Evolutionary conservation across 1,140 invertebrate species (phyloP).

Genomic region (Drosophila fuyamai): DNA sequence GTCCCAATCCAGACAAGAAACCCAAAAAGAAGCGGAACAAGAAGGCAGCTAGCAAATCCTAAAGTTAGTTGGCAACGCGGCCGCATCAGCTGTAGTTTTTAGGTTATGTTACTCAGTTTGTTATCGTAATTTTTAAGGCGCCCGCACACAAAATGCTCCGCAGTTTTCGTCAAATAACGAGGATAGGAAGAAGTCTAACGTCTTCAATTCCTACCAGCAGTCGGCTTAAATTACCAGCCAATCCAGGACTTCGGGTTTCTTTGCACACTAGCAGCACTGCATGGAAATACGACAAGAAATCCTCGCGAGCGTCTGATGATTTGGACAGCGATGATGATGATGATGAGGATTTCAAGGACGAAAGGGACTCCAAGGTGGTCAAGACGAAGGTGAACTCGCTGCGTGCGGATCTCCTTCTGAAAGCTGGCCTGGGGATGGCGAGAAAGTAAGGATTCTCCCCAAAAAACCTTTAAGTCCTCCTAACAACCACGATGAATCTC

Average conservation of each 20-base stretch:
- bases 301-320: slow-evolving; percentile 52
- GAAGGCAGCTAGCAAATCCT: slow-evolving; percentile 37
- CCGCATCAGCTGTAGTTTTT: slow-evolving; percentile 60
- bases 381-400: slow-evolving; percentile 87
- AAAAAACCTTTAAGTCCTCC: not conserved
- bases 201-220: not conserved
- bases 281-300: slow-evolving; percentile 73
- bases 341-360: slow-evolving; percentile 80
- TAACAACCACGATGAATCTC: not conserved
- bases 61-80: slow-evolving; percentile 59
- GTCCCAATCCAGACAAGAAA: slow-evolving; percentile 68
- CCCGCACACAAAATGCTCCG: slow-evolving; percentile 56
- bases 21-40: slow-evolving; percentile 72
- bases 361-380: slow-evolving; percentile 87
- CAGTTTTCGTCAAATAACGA: slow-evolving; percentile 47
- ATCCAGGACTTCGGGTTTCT: not conserved
- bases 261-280: slow-evolving; percentile 35
- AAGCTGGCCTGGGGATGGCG: slow-evolving; percentile 88
- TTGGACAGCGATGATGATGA: slow-evolving; percentile 75
- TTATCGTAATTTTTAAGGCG: slow-evolving; percentile 68
- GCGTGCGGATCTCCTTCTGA: slow-evolving; percentile 88
- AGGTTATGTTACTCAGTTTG: slow-evolving; percentile 61
- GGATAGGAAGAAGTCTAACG: slow-evolving; percentile 13
- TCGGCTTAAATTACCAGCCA: slow-evolving; percentile 8
- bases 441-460: slow-evolving; percentile 86